A percentile compares a stretch with the other conserved stretches of the same genome.
Conservation (phyloP, 2,113 vertebrate species). For the Amphiprion percula region DNA sequence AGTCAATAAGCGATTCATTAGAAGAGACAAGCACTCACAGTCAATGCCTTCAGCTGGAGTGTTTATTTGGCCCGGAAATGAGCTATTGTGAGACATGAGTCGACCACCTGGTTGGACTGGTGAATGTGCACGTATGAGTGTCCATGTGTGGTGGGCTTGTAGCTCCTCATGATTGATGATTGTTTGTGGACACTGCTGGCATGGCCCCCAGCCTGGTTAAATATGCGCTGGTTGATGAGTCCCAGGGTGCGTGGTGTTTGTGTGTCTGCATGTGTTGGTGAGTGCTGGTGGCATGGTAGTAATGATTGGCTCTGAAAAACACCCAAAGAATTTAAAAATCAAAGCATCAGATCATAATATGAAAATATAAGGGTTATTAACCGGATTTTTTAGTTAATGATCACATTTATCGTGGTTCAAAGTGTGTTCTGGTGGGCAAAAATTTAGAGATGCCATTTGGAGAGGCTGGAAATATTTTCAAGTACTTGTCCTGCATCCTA, state of each 20-base stretch:
- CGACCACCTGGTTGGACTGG: conserved; percentile 65
- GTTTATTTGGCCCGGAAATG: conserved; percentile 66
- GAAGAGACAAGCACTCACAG: conserved; percentile 59
- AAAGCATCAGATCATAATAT: not conserved
- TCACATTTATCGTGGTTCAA: too few relatives aligned
- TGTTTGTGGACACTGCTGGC: conserved; percentile 68
- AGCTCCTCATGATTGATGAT: conserved; percentile 72
- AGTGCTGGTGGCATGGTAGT: conserved; percentile 1
- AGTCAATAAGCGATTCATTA: conserved; percentile 73
- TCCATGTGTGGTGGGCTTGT: conserved; percentile 28
- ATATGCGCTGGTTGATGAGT: conserved; percentile 60
- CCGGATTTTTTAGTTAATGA: too few relatives aligned
- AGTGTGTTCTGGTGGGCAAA: not conserved
- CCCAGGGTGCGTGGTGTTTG: conserved; percentile 21
- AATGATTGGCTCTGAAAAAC: not conserved
- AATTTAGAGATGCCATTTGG: not conserved
- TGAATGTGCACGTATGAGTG: conserved; percentile 14
- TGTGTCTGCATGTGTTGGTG: conserved; percentile 15
- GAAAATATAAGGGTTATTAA: not conserved
- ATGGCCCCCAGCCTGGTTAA: conserved; percentile 57
- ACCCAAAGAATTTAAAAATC: too few relatives aligned
- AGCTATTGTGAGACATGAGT: conserved; percentile 64
- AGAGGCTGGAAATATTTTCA: not conserved
- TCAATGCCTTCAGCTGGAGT: conserved; percentile 60
- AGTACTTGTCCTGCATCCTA: not conserved